These are phyloP conservation scores for Erpornis zantholeuca DNA, from an alignment of 2,113 vertebrate genomes.

Conservation along the genomic window DNA sequence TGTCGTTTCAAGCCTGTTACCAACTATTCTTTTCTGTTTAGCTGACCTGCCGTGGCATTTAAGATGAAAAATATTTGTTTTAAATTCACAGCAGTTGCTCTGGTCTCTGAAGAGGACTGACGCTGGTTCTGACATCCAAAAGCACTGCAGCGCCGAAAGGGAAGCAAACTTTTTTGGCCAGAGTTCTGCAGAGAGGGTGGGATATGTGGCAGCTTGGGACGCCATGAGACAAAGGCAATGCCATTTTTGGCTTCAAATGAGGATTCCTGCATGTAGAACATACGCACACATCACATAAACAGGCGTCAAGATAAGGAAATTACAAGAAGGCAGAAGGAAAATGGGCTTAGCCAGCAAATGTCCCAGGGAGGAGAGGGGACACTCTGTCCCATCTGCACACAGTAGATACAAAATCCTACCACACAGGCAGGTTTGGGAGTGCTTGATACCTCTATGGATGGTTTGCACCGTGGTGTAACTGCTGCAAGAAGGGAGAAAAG, in stretches of 20 bases:
- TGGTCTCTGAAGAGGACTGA: conserved; percentile 46
- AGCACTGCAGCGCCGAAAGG: neutral
- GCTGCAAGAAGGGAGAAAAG: neutral
- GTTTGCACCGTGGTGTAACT: neutral
- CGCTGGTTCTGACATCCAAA: conserved; percentile 34
- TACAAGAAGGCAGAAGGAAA: neutral
- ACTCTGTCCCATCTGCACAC: neutral
- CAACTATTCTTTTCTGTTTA: conserved; percentile 54
- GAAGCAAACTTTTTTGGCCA: conserved; percentile 33
- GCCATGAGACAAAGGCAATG: neutral
- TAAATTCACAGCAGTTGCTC: conserved; percentile 66
- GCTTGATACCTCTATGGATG: neutral
- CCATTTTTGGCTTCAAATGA: neutral
- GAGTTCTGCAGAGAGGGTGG: neutral
- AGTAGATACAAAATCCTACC: neutral
- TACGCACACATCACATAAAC: neutral
- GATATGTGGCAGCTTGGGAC: neutral
- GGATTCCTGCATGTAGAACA: neutral
- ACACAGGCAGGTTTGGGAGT: neutral
- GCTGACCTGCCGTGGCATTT: conserved; percentile 31
- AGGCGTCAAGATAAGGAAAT: neutral
- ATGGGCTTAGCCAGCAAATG: neutral
- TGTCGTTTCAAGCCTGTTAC: conserved; percentile 32
- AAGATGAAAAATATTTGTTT: conserved; percentile 62
- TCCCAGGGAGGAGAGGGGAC: neutral